A percentile compares a stretch with the other conserved stretches of the same genome.
phyloP scores from a whole-genome alignment of 2,888 invertebrate species.

The Mimumesa dahlbomi region DNA sequence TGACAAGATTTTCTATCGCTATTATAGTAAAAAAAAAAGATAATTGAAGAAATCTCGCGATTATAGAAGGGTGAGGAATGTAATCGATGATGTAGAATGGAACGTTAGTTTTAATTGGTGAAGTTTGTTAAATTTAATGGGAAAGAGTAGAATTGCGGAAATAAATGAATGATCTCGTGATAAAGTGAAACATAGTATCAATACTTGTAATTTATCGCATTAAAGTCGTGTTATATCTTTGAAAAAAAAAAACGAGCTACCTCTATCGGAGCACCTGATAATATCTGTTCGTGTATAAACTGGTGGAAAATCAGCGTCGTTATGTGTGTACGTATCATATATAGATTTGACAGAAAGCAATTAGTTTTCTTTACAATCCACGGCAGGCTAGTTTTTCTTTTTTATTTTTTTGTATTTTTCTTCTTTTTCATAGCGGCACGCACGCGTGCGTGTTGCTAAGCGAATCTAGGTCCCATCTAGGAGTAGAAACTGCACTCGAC shows the following conservation, averaged over 20 bases:
- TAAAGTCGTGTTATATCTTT: too few relatives aligned
- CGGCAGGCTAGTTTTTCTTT: conserved; percentile 18
- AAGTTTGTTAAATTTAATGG: too few relatives aligned
- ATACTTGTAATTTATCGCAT: neutral
- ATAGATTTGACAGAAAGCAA: conserved; percentile 12
- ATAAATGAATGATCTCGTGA: neutral
- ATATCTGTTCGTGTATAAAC: conserved; percentile 1
- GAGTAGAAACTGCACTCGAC: conserved; percentile 63
- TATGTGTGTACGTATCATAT: conserved; percentile 2
- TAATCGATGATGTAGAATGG: too few relatives aligned
- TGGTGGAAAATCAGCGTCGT: conserved; percentile 26
- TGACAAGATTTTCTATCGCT: neutral
- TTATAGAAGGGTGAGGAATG: too few relatives aligned
- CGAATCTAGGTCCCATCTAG: conserved; percentile 55
- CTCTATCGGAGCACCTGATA: neutral
- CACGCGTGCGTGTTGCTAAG: conserved; percentile 53
- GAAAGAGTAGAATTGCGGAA: too few relatives aligned
- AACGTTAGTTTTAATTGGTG: too few relatives aligned
- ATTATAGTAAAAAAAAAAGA: conserved; percentile 8
- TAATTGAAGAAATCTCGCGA: too few relatives aligned
- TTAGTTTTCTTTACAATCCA: conserved; percentile 31
- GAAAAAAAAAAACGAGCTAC: too few relatives aligned
- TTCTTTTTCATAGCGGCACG: neutral
- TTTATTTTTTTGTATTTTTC: too few relatives aligned
- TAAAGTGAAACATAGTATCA: neutral